phyloP scores from a whole-genome alignment of 2,797 vertebrate genomes.

The Okamejei kenojei region DNA sequence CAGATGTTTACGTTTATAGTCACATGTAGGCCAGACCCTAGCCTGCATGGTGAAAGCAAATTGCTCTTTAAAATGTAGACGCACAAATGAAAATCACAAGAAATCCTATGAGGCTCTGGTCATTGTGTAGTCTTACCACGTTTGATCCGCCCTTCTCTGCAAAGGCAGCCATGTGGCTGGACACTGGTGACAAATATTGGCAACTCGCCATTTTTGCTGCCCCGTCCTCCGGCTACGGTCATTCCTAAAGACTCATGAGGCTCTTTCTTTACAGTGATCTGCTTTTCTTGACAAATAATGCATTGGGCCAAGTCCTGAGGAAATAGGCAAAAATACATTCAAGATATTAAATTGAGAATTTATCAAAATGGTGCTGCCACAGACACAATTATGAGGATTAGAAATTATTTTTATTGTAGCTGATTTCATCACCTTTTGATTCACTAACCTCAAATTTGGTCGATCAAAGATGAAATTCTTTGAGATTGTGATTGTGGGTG shows the following conservation, averaged over 20 bases:
- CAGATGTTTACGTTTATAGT: too few species aligned
- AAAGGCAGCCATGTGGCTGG: slow-evolving; percentile 89
- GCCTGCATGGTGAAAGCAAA: not conserved
- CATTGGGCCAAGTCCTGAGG: slow-evolving; percentile 87
- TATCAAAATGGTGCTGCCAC: not conserved
- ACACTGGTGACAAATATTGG: slow-evolving; percentile 98
- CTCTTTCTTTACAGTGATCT: slow-evolving; percentile 93
- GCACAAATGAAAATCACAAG: not conserved
- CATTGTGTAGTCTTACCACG: slow-evolving; percentile 65
- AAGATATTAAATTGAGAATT: slow-evolving; percentile 4
- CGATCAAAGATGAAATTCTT: not conserved
- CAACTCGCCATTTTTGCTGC: slow-evolving; percentile 92
- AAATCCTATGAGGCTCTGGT: not conserved
- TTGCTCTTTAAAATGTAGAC: not conserved
- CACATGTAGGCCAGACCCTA: not conserved
- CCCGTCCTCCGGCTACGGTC: slow-evolving; percentile 93
- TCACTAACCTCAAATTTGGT: not conserved
- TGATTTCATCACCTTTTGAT: not conserved
- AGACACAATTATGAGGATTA: not conserved
- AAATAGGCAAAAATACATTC: not conserved
- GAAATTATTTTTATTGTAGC: not conserved
- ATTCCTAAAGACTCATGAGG: slow-evolving; percentile 92
- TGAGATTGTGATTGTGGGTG: not conserved
- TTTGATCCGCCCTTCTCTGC: slow-evolving; percentile 88
- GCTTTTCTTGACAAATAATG: slow-evolving; percentile 92